Evolutionary conservation across 1,140 invertebrate genomes (phyloP).

Genomic region (Drosophila albomicans): DNA sequence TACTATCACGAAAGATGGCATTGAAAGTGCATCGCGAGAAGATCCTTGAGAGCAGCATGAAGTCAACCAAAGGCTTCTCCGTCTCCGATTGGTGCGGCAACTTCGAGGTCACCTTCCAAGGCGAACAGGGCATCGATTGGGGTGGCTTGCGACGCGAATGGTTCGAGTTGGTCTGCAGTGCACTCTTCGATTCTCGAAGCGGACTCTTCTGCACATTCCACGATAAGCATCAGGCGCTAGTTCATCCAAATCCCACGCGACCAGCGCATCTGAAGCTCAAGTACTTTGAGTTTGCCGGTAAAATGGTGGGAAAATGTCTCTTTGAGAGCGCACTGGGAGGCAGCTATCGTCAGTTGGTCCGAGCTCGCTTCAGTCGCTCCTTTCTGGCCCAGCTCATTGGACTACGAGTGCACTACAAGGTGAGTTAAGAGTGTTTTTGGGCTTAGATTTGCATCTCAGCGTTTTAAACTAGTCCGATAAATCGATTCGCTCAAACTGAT

Average conservation of each 20-base stretch:
- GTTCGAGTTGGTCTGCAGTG: slow-evolving; percentile 95
- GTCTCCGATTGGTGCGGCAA: slow-evolving; percentile 96
- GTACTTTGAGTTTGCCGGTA: slow-evolving; percentile 97
- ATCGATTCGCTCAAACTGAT: no score
- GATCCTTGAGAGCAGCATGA: slow-evolving; percentile 93
- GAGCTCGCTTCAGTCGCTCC: slow-evolving; percentile 95
- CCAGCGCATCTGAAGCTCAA: slow-evolving; percentile 92
- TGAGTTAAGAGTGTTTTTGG: slow-evolving; percentile 80
- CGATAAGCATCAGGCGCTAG: slow-evolving; percentile 93
- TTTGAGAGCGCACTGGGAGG: slow-evolving; percentile 96
- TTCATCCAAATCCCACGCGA: slow-evolving; percentile 94
- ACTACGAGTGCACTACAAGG: slow-evolving; percentile 94
- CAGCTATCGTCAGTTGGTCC: slow-evolving; percentile 94
- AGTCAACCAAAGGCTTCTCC: slow-evolving; percentile 91
- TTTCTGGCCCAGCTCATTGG: slow-evolving; percentile 98
- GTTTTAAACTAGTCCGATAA: no score
- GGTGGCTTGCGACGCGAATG: slow-evolving; percentile 96
- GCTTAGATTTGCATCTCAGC: no score
- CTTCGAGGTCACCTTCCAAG: slow-evolving; percentile 96
- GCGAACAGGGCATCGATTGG: slow-evolving; percentile 97
- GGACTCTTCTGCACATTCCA: slow-evolving; percentile 94
- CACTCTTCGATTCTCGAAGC: slow-evolving; percentile 93
- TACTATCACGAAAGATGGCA: slow-evolving; percentile 93
- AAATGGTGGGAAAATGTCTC: slow-evolving; percentile 91
- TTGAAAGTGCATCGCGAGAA: slow-evolving; percentile 93